Base-by-base conservation (phyloP, 2,888 invertebrate species). In the Drosophila atripex region DNA sequence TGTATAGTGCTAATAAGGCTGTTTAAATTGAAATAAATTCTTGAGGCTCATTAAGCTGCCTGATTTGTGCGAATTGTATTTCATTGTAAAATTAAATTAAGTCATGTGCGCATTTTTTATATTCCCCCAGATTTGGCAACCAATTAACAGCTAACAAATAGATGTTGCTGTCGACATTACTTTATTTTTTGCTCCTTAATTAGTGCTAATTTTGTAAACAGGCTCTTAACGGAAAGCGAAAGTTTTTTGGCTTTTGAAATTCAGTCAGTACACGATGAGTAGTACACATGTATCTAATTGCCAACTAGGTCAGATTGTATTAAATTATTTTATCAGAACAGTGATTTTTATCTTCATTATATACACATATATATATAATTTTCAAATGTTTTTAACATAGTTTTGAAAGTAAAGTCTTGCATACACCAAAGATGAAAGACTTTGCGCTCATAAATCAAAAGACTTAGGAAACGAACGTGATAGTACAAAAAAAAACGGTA, bases 101-200 rank as follows among this genome's bases (percentile, higher is more conserved):
- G 77, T 82, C 84, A 84, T 84, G 87, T 73, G 71, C 63, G 64
- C 58, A 65, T 72, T 75, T 55, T 60, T 63, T 41, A 41, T 41
- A 41, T 41, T 9, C 39, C 38, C 54, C 55, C 50, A 70, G 77
- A 79, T 84, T 70, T 73, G 78, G 83, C 58, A 63, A 69, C 71
- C 83, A 85, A 88, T 83, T 85, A 85, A 86, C 83, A 78, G 78
- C 75, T 82, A 78, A 82, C 84, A 87, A 85, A 79, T 85, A 83
- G 70, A 78, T 69, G 73, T 76, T 72, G 70, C 75, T 76, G 71
- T 76, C 35, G 56, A 71, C 50, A 51, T 57, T 28, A 46, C 23
- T 50, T 23, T 38, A 41, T 41, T 68, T 45, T 43, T 46, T 12
- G 16, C 30, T 32, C 46, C 32, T 39, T 61, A 61, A 60, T 71